Evolutionary conservation across 92 coral and sea anemone species (phyloP).

Genomic region (Blastomussa wellsi): DNA sequence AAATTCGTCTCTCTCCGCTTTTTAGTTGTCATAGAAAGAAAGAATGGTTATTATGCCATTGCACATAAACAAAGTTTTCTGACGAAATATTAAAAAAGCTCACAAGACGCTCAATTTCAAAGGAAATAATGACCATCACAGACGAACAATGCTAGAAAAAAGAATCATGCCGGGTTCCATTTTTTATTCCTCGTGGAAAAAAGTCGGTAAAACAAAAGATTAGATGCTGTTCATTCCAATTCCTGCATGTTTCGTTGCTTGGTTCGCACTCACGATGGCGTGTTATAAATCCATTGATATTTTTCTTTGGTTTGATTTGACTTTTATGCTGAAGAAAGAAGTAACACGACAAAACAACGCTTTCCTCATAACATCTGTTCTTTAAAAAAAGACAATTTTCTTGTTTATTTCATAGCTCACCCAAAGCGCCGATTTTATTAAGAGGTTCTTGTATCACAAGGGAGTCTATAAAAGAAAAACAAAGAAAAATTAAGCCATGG

Average conservation of each 20-base stretch:
- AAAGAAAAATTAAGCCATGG: neutral
- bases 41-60: neutral
- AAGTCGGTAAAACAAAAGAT: neutral
- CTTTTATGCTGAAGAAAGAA: neutral
- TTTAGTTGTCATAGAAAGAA: neutral
- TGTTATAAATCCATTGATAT: neutral
- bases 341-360: neutral
- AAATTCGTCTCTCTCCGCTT: neutral
- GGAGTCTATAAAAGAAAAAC: neutral
- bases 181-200: neutral
- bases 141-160: neutral
- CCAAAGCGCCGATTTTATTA: neutral
- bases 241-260: slow-evolving; percentile 3
- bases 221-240: neutral
- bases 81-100: neutral
- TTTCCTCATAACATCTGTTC: neutral
- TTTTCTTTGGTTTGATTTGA: neutral
- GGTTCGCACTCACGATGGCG: neutral
- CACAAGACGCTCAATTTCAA: neutral
- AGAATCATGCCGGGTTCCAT: neutral
- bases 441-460: neutral
- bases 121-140: neutral
- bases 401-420: neutral
- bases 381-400: neutral
- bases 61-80: neutral